Base-by-base conservation (phyloP, 2,888 invertebrate genomes). In the Crematogaster levior region DNA sequence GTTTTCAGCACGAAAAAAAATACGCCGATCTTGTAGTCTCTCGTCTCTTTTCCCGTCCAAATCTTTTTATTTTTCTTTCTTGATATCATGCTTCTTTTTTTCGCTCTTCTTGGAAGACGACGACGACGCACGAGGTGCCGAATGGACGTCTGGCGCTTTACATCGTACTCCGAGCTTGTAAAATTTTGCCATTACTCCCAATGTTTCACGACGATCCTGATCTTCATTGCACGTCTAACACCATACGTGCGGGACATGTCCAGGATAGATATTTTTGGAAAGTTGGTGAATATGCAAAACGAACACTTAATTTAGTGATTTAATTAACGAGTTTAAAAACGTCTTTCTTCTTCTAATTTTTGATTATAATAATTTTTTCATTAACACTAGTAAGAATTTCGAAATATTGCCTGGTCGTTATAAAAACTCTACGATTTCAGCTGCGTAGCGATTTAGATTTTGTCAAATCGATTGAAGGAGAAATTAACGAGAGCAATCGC, bases 91-190 rank as follows among this genome's bases (percentile, higher is more conserved):
- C 5, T 61, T 30, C 30, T 79, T 43, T 56, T 56, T 66, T 48
- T 53, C 24, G 61, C 21, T 68, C 43, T 68, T 66, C 68, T 56
- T 56, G 43, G 21, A 66, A 68, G 43, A 46, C 46, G 56, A 73
- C 43, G 58, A 73, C 43, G 53, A 66, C 30, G 77, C 30, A 65
- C 12, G 68, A 79, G 43, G 77, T 79, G 77, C 34, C 68, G 68
- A 79, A 79, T 79, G 68, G 43, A 43, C 56, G 68, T 79, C 68
- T 56, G 68, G 77, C 68, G 43, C 68, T 56, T 77, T 77, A 53
- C 66, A 66, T 66, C 77, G 43, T 30, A 37, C 43, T 43, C 5
- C 53, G 43, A 66, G 18, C 56, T 56, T 66, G 68, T 68, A 79
- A 66, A 68, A 56, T 10, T 79, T 58, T 12, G 56, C 27, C 56